phyloP scores from a whole-genome alignment of 2,113 vertebrate genomes.

The Sphyrna mokarran region DNA sequence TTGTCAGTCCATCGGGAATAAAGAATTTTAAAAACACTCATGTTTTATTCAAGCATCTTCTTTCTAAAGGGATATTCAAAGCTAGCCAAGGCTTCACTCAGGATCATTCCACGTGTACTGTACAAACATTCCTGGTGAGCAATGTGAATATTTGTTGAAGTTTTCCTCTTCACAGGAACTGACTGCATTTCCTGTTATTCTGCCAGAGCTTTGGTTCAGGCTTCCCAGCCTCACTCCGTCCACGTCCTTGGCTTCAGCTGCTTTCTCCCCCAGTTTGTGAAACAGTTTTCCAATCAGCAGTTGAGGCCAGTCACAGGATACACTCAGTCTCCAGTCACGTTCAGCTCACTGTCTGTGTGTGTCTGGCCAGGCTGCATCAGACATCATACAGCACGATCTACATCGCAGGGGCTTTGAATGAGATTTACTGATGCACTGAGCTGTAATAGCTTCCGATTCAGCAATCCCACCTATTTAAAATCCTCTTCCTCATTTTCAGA shows the following conservation, averaged over 20 bases:
- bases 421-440: neutral
- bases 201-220: neutral
- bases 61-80: neutral
- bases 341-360: no score
- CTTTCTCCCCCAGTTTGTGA: neutral
- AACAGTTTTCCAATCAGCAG: neutral
- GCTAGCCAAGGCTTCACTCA: neutral
- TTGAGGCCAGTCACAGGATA: neutral
- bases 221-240: neutral
- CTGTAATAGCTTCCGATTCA: neutral
- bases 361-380: neutral
- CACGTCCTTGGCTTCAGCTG: neutral
- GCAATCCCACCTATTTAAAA: neutral
- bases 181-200: conserved; percentile 24
- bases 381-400: neutral
- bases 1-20: no score
- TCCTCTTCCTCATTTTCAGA: no score
- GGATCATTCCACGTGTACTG: neutral
- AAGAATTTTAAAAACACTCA: neutral
- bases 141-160: neutral
- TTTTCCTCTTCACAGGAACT: conserved; percentile 2
- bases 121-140: neutral
- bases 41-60: neutral
- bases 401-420: neutral
- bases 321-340: neutral